Percentiles rank a stretch among this genome's conserved stretches.
phyloP scores from a whole-genome alignment of 2,113 vertebrate species.

The Dicerorhinus sumatrensis region DNA sequence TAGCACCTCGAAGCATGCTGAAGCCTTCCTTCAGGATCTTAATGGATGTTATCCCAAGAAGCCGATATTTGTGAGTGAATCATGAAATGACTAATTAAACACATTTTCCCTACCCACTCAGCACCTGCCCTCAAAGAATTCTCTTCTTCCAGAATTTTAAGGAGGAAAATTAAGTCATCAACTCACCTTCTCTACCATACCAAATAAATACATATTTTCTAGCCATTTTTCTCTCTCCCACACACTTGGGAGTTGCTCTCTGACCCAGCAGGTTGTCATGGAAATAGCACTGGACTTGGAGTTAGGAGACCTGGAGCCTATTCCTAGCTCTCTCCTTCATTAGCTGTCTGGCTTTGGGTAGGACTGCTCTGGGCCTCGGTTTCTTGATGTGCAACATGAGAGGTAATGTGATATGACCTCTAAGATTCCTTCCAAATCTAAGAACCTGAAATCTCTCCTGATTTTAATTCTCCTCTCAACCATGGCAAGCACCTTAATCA shows the following conservation, averaged over 20 bases:
- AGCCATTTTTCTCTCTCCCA: neutral
- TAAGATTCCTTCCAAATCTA: neutral
- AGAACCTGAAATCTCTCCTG: neutral
- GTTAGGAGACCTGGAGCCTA: neutral
- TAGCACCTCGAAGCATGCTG: neutral
- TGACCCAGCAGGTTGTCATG: neutral
- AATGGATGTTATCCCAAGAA: conserved; percentile 62
- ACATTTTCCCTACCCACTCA: conserved; percentile 52
- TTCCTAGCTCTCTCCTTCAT: neutral
- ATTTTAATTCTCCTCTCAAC: neutral
- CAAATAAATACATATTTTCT: conserved; percentile 15
- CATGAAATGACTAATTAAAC: conserved; percentile 67
- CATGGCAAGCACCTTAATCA: neutral
- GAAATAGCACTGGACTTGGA: neutral
- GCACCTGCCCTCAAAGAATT: conserved; percentile 58
- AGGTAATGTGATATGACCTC: neutral
- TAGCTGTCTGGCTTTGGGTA: neutral
- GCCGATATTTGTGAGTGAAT: conserved; percentile 62
- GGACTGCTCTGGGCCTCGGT: neutral
- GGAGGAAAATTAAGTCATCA: conserved; percentile 61
- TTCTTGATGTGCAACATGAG: neutral
- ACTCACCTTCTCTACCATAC: neutral
- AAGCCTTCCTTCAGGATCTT: conserved; percentile 50
- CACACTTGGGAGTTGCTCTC: neutral
- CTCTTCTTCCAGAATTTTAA: conserved; percentile 60